Evolutionary conservation across 2,888 invertebrate species (phyloP), one percentile per base, ranked within the genome.

Genomic region (Sarcophaga subvicina): DNA sequence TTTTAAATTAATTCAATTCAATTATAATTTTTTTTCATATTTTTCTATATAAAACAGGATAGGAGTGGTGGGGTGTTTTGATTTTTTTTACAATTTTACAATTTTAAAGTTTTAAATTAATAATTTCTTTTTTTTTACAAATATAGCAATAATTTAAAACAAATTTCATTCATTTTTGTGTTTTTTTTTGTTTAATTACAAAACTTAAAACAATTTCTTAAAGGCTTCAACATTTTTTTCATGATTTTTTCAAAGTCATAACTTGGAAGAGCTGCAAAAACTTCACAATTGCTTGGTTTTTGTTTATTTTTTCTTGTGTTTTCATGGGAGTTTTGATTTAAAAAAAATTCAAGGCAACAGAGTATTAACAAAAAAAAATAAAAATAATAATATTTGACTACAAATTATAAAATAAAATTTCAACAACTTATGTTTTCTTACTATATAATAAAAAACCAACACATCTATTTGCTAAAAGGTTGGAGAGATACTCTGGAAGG

Each of bases 251-350:
- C 73, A 83, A 86, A 86, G 63, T 47, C 73, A 83, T 78, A 82
- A 76, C 67, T 81, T 84, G 87, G 87, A 87, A 87, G 87, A 87
- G 84, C 87, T 81, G 79, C 71, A 75, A 83, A 78, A 83, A 86
- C 78, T 45, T 67, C 25, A 59, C 27, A 47, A 67, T 67, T 45
- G 17, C 5, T 54, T 54, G 17, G 12, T 54, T 54, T 54, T 17
- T 14, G 3, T 49, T 54, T 12, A 12, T 54, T 17, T 14, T 54
- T 54, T 12, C 54, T 54, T 54, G 17, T 54, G 17, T 17, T n/a
- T 62, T 10, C 22, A 62, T 77, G 37, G 71, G 27, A 37, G 5
- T 14, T 72, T 82, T 64, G 64, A 67, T 67, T 63, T 47, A 66
- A 69, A 82, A 60, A 71, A 86, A 79, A 87, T 69, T 79, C 81